These are phyloP conservation scores for Pemphigus obesinymphae DNA, from an alignment of 1,140 invertebrate species.

Conservation along the genomic window DNA sequence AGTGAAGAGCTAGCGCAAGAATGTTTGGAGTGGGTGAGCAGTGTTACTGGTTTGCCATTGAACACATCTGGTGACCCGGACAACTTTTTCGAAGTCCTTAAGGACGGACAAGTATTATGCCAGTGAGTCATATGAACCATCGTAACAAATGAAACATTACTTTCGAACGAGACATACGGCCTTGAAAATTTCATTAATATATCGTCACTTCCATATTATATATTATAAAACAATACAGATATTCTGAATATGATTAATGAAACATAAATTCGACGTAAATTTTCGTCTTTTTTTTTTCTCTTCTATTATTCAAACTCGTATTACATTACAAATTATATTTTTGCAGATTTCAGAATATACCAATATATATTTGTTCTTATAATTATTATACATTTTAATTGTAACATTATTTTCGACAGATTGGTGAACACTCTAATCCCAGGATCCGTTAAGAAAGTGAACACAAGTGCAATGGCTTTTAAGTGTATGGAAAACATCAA, in stretches of 20 bases:
- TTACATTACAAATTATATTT: too few relatives aligned
- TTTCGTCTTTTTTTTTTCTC: too few relatives aligned
- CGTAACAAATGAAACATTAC: conserved; percentile 10
- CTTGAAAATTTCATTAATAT: conserved; percentile 19
- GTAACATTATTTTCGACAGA: conserved; percentile 54
- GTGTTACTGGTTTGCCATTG: conserved; percentile 72
- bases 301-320: too few relatives aligned
- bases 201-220: not conserved
- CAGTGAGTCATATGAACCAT: conserved; percentile 56
- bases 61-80: conserved; percentile 81
- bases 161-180: not conserved
- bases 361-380: too few relatives aligned
- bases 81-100: conserved; percentile 84
- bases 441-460: conserved; percentile 80
- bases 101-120: conserved; percentile 81
- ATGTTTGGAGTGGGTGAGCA: conserved; percentile 84
- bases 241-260: too few relatives aligned
- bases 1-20: conserved; percentile 86
- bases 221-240: too few relatives aligned
- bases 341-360: too few relatives aligned
- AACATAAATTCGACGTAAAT: too few relatives aligned
- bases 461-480: conserved; percentile 84
- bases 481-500: conserved; percentile 99
- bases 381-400: too few relatives aligned
- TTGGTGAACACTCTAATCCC: conserved; percentile 74